These are phyloP conservation scores for Caenorhabditis remanei DNA, from an alignment of 1,140 invertebrate species.

Conservation along the genomic window DNA sequence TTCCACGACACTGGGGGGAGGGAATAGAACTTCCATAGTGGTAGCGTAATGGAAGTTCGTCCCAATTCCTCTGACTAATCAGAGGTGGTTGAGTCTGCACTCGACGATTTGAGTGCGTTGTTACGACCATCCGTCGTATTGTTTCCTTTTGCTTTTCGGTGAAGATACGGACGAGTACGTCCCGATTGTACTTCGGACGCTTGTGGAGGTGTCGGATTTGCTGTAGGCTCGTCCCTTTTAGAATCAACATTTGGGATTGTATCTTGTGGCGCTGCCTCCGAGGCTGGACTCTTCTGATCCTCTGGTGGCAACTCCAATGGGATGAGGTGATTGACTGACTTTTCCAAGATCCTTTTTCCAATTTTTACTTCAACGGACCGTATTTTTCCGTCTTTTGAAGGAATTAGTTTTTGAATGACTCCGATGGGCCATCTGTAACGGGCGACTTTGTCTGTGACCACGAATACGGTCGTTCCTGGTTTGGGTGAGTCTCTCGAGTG, in stretches of 20 bases:
- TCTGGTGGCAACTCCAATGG: background rate
- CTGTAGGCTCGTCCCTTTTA: background rate
- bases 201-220: background rate
- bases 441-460: background rate
- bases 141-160: background rate
- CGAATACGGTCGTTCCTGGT: background rate
- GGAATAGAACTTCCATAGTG: background rate
- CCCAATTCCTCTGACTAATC: background rate
- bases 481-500: background rate
- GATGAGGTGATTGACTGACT: background rate
- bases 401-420: background rate
- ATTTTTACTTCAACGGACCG: background rate
- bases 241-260: background rate
- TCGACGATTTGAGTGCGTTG: background rate
- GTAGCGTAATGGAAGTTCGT: background rate
- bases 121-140: background rate
- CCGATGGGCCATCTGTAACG: background rate
- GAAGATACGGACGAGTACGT: background rate
- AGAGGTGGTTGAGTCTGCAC: background rate
- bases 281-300: background rate
- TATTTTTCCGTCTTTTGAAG: background rate
- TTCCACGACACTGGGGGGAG: background rate
- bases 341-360: background rate
- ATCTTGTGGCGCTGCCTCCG: background rate
- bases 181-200: background rate